Conservation (phyloP, 2,888 invertebrate genomes). For the Apamea crenata region DNA sequence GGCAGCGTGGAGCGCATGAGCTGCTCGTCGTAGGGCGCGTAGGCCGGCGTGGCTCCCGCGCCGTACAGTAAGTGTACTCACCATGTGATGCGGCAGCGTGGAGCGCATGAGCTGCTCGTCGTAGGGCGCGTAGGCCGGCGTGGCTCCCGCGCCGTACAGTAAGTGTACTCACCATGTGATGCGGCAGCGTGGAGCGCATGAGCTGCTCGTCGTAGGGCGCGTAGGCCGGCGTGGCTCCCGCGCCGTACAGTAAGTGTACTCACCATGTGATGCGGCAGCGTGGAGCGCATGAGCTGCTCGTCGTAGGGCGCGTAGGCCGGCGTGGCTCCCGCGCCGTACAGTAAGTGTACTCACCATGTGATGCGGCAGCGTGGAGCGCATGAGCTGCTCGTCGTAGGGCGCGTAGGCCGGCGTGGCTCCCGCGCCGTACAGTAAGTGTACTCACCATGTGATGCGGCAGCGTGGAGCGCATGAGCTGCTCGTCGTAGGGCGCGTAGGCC, state of each 20-base stretch:
- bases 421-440: no score
- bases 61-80: neutral
- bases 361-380: no score
- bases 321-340: no score
- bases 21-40: neutral
- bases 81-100: neutral
- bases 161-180: neutral
- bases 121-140: neutral
- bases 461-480: conserved; percentile 94
- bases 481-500: conserved; percentile 92
- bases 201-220: neutral
- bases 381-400: no score
- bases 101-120: neutral
- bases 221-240: neutral
- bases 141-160: no score
- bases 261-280: neutral
- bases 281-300: neutral
- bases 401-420: no score
- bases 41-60: neutral
- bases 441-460: conserved; percentile 90
- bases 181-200: neutral
- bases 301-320: neutral
- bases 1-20: neutral
- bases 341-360: no score
- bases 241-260: neutral